Base-by-base conservation (phyloP, 2,888 invertebrate genomes). In the Tenthredo mesomela region DNA sequence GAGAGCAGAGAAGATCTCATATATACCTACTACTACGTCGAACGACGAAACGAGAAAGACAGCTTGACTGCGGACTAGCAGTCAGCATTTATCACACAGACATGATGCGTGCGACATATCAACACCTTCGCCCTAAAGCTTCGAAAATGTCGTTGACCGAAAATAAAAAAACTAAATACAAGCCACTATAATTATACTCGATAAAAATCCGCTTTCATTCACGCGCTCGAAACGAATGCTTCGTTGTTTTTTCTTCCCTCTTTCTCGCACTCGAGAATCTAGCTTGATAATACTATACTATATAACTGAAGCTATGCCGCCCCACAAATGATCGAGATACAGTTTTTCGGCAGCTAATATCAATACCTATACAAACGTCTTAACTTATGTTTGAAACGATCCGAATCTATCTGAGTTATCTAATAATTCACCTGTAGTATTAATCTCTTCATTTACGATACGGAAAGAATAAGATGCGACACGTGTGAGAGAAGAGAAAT, bases 71-170 rank as follows among this genome's bases (percentile, higher is more conserved):
- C 25, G 2, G 33, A 33, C 33, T n/a, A 33, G 67, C 21, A 33
- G 33, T 15, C 67, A 18, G 33, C 33, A 67, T 67, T 67, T 18
- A 67, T 33, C 67, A 67, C 67, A 67, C 61, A 2, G 61, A 61
- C 61, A 29, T 25, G 21, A 61, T 10, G 12, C 61, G 21, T 10
- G 12, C 61, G 21, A 61, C 12, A 12, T 25, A 61, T 61, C 21
- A 61, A 61, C 61, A 29, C 61, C 25, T 21, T 6, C 25, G 10
- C 25, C 12, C 25, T 25, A 15, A 6, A 18, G 70, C 37, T 37
- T 70, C n/a, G 37, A 33, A 70, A 40, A 70, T 70, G 70, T 70
- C 70, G 3, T 70, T 70, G 70, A 70, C 70, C 43, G 5, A 18
- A 25, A 67, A 67, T 12, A 33, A 67, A 33, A 29, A 67, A 33